phyloP scores from a whole-genome alignment of 2,113 vertebrate species.

The Petrocephalus zakoni region DNA sequence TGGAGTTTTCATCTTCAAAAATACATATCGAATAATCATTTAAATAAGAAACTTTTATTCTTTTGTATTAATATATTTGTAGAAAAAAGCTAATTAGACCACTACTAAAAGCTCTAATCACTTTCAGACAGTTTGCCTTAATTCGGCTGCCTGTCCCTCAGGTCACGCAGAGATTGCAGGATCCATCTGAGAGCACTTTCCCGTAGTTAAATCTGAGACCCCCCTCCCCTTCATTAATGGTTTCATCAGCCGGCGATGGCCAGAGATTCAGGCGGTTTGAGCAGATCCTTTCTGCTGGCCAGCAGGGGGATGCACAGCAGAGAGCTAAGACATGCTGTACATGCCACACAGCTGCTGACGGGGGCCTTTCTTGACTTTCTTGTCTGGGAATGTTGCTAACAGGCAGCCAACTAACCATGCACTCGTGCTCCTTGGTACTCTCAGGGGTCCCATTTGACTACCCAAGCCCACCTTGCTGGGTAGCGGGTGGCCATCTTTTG shows the following conservation, averaged over 20 bases:
- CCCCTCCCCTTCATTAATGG: conserved; percentile 48
- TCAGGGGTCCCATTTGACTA: background rate
- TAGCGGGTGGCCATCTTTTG: no score
- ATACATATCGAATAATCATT: conserved; percentile 36
- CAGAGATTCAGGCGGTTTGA: conserved; percentile 48
- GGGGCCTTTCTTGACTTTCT: background rate
- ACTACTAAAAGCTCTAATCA: conserved; percentile 44
- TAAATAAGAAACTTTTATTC: conserved; percentile 26
- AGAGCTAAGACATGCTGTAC: conserved; percentile 38
- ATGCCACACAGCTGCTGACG: background rate
- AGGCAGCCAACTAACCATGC: background rate
- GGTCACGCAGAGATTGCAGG: conserved; percentile 40
- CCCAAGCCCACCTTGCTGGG: background rate
- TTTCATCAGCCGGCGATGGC: conserved; percentile 48
- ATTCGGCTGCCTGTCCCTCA: conserved; percentile 40
- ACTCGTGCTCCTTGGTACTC: background rate
- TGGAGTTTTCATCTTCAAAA: conserved; percentile 27
- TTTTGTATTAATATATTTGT: conserved; percentile 29
- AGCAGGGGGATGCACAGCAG: conserved; percentile 58
- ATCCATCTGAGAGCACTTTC: conserved; percentile 36
- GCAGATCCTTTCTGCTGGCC: conserved; percentile 47
- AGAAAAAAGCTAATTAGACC: conserved; percentile 41
- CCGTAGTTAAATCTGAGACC: conserved; percentile 3
- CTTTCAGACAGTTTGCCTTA: conserved; percentile 47
- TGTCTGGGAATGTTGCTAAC: background rate